These are phyloP conservation scores for Agraylea sexmaculata DNA, from an alignment of 1,140 invertebrate species.

Conservation along the genomic window DNA sequence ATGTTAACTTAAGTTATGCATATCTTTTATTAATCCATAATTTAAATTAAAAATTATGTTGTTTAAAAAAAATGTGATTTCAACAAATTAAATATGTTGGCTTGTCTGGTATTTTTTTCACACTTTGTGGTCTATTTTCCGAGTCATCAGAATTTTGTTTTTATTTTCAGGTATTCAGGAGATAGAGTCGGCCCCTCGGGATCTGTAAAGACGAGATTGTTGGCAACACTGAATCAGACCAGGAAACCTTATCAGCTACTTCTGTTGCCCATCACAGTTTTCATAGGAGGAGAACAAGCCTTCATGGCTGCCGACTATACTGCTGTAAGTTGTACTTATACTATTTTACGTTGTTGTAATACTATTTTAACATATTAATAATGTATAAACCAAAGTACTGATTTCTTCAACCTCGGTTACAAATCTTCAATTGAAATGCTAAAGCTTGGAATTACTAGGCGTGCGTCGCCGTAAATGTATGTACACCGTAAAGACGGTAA, in stretches of 20 bases:
- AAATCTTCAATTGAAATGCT: neutral
- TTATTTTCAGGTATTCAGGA: slow-evolving; percentile 13
- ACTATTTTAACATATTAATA: slow-evolving; percentile 7
- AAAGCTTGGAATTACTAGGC: slow-evolving; percentile 4
- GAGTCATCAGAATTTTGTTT: no score
- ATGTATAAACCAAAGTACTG: neutral
- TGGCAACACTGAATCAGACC: slow-evolving; percentile 67
- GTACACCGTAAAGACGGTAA: no score
- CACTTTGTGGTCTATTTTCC: no score
- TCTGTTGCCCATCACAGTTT: slow-evolving; percentile 84
- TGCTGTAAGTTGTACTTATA: slow-evolving; percentile 45
- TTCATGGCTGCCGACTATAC: slow-evolving; percentile 85
- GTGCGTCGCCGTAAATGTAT: no score
- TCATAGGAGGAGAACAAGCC: slow-evolving; percentile 87
- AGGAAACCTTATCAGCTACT: slow-evolving; percentile 68
- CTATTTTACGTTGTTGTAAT: neutral
- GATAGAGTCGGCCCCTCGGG: slow-evolving; percentile 12
- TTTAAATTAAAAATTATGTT: no score
- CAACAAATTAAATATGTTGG: no score
- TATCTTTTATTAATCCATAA: no score
- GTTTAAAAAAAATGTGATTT: no score
- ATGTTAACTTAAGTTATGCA: no score
- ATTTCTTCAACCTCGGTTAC: no score
- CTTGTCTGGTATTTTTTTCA: no score
- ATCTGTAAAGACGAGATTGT: slow-evolving; percentile 32